Evolutionary conservation across 2,797 vertebrate species (phyloP).

Genomic region (Phoxinus dragarum): DNA sequence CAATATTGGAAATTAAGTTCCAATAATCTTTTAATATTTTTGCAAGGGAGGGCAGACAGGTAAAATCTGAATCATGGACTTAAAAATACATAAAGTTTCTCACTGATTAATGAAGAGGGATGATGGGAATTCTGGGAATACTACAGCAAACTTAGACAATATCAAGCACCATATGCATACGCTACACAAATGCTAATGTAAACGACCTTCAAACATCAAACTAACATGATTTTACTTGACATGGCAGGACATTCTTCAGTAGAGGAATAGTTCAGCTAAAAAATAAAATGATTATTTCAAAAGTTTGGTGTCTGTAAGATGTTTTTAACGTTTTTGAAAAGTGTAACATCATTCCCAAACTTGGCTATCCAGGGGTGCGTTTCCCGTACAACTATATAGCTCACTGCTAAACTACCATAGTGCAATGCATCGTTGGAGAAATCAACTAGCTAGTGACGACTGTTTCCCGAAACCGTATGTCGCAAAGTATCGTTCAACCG

Average conservation of each 20-base stretch:
- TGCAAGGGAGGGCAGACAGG: constrained; percentile 35
- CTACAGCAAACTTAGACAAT: neutral
- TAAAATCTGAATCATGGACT: constrained; percentile 31
- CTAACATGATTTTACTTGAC: neutral
- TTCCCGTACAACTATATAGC: too few species aligned
- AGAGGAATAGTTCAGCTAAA: neutral
- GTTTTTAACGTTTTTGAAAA: too few species aligned
- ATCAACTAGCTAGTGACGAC: too few species aligned
- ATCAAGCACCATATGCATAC: neutral
- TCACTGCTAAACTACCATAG: too few species aligned
- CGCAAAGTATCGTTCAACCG: too few species aligned
- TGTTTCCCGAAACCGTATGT: too few species aligned
- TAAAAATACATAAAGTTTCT: constrained; percentile 34
- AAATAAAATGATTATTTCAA: neutral
- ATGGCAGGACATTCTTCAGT: neutral
- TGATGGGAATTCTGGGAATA: neutral
- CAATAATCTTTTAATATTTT: neutral
- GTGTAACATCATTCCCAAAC: constrained; percentile 24
- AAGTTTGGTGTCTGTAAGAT: too few species aligned
- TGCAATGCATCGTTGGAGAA: too few species aligned
- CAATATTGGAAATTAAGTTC: constrained; percentile 8
- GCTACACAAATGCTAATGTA: constrained; percentile 4
- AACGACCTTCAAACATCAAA: neutral
- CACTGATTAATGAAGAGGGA: constrained; percentile 22
- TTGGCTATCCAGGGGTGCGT: neutral